Evolutionary conservation across 1,140 invertebrate species (phyloP), one percentile per base, ranked within the genome.

Genomic region (Globodera rostochiensis): DNA sequence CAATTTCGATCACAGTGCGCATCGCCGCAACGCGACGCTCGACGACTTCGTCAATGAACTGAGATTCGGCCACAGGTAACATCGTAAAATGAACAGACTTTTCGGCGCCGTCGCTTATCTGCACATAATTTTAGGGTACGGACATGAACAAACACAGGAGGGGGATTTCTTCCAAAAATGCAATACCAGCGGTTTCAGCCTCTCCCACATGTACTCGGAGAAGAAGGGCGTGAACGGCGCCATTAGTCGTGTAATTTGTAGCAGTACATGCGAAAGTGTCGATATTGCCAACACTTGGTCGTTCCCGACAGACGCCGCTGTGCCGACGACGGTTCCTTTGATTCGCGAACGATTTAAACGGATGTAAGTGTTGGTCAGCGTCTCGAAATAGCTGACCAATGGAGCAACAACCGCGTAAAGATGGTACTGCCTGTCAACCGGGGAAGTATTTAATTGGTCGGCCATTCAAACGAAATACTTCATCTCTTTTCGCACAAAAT

Each of bases 341-440:
- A 98, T 92, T 71, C 97, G 92, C 87, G 94, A 94, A 75, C 97
- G 93, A 90, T 99, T 99, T 93, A 98, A 95, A 79, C 97, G 92
- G 9, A 99, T 96, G 90, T 98, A 98, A 96, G 96, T 98, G 90
- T 99, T 99, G 6, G 96, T 98, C 4, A 99, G 92, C 89, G 98
- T 95, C 88, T 98, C 96, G 84, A 99, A 96, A 90, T 96, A 99
- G 90, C 96, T 96, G 0, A 98, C 94, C 15, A 99, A 91, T 71
- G 93, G 92, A 4, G 97, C 96, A 46, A 98, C 94, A 13, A 99
- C 97, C 0, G 95, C 98, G 89, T 98, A 99, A 45, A 99, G 90
- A 74, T 94, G 93, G 89, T 98, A 99, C 4, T 94, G 94, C 83
- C 57, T 64, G 11, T 21, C 11, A 15, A 60, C 9, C 11, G 0